phyloP scores from a whole-genome alignment of 2,888 invertebrate species.

The Dasysyrphus albostriatus region DNA sequence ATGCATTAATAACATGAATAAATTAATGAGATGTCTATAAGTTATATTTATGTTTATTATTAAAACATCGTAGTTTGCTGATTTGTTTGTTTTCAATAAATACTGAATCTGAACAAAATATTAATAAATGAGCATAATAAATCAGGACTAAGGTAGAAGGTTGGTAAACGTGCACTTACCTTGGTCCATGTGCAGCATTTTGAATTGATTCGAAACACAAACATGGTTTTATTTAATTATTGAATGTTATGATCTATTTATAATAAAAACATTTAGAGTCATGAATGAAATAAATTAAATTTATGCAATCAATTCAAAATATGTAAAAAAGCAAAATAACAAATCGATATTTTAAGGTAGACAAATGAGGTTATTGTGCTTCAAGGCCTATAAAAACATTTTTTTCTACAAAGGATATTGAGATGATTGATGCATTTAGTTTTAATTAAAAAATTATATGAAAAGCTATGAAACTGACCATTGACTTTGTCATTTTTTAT shows the following conservation, averaged over 20 bases:
- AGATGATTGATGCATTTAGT: slow-evolving; percentile 12
- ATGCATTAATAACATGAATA: not conserved
- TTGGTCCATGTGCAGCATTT: not conserved
- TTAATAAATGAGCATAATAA: slow-evolving; percentile 24
- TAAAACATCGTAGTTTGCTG: not conserved
- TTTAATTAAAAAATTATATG: slow-evolving; percentile 18
- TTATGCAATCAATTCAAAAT: not conserved
- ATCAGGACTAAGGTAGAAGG: not conserved
- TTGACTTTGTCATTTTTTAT: not conserved
- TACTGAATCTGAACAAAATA: slow-evolving; percentile 2
- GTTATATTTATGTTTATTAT: not conserved
- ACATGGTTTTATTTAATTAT: slow-evolving; percentile 15
- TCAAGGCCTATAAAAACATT: not conserved
- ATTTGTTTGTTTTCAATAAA: slow-evolving; percentile 11
- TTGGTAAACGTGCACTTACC: not conserved
- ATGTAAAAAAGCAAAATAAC: not conserved
- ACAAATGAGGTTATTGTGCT: not conserved
- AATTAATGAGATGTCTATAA: slow-evolving; percentile 3
- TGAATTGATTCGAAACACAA: not conserved
- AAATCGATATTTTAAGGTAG: slow-evolving; percentile 4
- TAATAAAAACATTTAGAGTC: not conserved
- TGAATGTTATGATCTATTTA: slow-evolving; percentile 23
- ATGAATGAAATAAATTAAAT: slow-evolving; percentile 10
- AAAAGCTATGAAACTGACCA: not conserved
- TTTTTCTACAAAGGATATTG: not conserved